These are phyloP conservation scores for Epizoanthus rinbou DNA, from an alignment of 92 coral and sea anemone genomes.

Conservation along the genomic window DNA sequence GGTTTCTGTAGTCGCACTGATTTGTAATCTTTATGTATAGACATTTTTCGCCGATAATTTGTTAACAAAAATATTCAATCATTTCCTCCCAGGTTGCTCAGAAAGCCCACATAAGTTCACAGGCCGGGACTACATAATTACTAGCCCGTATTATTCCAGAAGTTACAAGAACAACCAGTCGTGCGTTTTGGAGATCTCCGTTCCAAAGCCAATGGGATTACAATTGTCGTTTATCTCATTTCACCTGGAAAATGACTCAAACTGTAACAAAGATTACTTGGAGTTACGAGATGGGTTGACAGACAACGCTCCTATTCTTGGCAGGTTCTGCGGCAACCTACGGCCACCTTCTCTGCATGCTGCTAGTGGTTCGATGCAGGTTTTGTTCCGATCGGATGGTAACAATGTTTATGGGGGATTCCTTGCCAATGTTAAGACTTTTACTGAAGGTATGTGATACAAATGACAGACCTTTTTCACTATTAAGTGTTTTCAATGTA, in stretches of 20 bases:
- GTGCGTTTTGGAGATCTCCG: neutral
- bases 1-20: too few relatives aligned
- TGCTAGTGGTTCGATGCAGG: neutral
- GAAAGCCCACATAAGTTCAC: neutral
- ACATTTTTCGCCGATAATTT: too few relatives aligned
- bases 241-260: neutral
- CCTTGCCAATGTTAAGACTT: neutral
- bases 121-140: neutral
- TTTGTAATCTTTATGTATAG: too few relatives aligned
- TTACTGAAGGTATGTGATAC: neutral
- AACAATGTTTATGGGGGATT: neutral
- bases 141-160: neutral
- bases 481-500: too few relatives aligned
- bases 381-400: neutral
- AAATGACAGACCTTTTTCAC: neutral
- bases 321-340: neutral
- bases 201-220: neutral
- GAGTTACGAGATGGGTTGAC: constrained; percentile 3
- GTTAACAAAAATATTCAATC: too few relatives aligned
- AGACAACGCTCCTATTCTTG: constrained; percentile 7
- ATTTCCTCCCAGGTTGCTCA: too few relatives aligned
- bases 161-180: neutral
- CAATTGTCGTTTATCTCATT: neutral
- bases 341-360: neutral
- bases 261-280: constrained; percentile 5